Evolutionary conservation across 2,888 invertebrate genomes (phyloP).

Genomic region (Xanthorhoe designata): DNA sequence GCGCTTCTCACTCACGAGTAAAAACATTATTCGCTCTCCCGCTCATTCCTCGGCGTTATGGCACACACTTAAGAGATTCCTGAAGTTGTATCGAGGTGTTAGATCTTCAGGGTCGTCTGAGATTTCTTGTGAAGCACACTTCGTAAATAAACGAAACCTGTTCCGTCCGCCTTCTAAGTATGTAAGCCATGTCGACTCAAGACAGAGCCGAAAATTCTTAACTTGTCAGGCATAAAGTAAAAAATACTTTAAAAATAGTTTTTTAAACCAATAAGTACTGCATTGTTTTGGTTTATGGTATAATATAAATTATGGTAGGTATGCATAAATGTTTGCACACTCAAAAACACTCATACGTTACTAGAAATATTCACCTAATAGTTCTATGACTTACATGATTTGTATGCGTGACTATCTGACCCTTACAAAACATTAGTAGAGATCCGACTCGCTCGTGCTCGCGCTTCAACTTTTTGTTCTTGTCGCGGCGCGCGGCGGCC

Average conservation of each 20-base stretch:
- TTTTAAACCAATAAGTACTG: neutral
- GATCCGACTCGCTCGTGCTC: constrained; percentile 68
- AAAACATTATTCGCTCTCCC: no score
- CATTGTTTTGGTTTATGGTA: neutral
- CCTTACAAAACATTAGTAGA: constrained; percentile 56
- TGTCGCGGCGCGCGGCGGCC: constrained; percentile 54
- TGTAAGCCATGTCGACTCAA: constrained; percentile 4
- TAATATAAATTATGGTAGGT: no score
- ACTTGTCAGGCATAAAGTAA: neutral
- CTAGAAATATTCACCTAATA: neutral
- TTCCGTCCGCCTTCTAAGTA: constrained; percentile 24
- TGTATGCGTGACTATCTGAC: constrained; percentile 54
- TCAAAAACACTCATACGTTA: neutral
- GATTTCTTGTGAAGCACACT: constrained; percentile 30
- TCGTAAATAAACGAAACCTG: constrained; percentile 30
- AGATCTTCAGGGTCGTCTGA: constrained; percentile 54
- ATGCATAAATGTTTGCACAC: no score
- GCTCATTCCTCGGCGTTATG: no score
- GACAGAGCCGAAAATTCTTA: constrained; percentile 4
- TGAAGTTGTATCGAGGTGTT: constrained; percentile 58
- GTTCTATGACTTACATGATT: constrained; percentile 37
- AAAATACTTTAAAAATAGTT: neutral
- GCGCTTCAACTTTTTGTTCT: constrained; percentile 65
- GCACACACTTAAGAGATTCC: no score
- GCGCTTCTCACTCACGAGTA: no score